Percentiles rank a stretch among this genome's conserved stretches.
Conservation (phyloP, 2,797 vertebrate species). For the Periophthalmus magnuspinnatus region DNA sequence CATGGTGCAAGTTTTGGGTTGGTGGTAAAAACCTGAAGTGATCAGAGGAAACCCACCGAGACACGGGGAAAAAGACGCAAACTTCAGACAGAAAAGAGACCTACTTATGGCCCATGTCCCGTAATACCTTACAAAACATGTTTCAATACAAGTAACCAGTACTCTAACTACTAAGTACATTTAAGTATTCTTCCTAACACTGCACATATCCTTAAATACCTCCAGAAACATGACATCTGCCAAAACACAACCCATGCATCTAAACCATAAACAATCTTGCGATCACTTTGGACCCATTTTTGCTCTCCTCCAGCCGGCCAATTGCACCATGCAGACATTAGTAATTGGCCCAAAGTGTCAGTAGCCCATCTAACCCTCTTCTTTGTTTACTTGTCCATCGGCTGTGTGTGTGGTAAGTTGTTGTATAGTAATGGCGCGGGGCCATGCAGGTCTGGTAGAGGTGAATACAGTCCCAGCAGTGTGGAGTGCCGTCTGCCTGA, state of each 20-base stretch:
- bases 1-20: no score
- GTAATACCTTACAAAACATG: no score
- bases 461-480: slow-evolving; percentile 61
- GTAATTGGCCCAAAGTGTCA: slow-evolving; percentile 72
- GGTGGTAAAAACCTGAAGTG: no score
- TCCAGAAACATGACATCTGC: neutral
- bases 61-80: no score
- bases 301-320: slow-evolving; percentile 45
- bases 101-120: no score
- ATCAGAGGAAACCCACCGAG: no score
- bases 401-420: slow-evolving; percentile 39
- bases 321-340: slow-evolving; percentile 59
- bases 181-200: no score
- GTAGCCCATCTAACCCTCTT: slow-evolving; percentile 53
- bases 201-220: neutral
- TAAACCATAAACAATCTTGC: slow-evolving; percentile 2
- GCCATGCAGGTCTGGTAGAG: slow-evolving; percentile 48
- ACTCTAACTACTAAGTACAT: no score
- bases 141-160: no score
- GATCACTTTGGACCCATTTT: slow-evolving; percentile 47
- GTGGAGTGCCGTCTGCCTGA: slow-evolving; percentile 64
- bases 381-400: slow-evolving; percentile 57
- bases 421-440: slow-evolving; percentile 58
- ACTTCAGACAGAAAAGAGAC: no score
- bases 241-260: neutral